Conservation (phyloP, 2,113 vertebrate species). For the Pseudorectes ferrugineus region DNA sequence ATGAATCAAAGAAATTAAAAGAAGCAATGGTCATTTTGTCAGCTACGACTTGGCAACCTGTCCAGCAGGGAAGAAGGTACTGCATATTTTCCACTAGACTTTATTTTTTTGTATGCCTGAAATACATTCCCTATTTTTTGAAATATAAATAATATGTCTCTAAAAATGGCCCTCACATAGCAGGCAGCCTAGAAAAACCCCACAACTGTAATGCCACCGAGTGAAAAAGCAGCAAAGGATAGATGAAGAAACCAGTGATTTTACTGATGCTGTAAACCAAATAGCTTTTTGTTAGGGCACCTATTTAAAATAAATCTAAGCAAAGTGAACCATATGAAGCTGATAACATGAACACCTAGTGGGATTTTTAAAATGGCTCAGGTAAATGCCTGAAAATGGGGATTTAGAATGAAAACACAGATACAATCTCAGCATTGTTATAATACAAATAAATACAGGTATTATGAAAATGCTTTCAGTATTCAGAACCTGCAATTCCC, state of each 20-base stretch:
- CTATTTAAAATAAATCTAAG: constrained; percentile 19
- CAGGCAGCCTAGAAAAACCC: neutral
- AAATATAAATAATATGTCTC: neutral
- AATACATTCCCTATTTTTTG: neutral
- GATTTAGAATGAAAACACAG: constrained; percentile 66
- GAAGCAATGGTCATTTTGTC: neutral
- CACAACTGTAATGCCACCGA: neutral
- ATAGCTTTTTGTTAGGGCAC: constrained; percentile 18
- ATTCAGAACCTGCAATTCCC: constrained; percentile 72
- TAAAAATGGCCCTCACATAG: neutral
- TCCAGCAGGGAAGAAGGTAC: neutral
- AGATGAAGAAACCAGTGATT: neutral
- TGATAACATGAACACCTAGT: constrained; percentile 51
- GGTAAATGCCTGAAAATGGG: constrained; percentile 65
- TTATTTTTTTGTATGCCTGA: neutral
- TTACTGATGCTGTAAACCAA: constrained; percentile 12
- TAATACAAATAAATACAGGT: constrained; percentile 60
- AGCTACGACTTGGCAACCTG: neutral
- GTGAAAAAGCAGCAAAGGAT: neutral
- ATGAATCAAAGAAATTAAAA: neutral
- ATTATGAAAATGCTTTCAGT: constrained; percentile 69
- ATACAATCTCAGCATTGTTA: constrained; percentile 49
- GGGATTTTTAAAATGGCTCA: constrained; percentile 62
- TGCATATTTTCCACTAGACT: neutral
- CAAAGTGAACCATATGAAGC: constrained; percentile 3